phyloP scores from a whole-genome alignment of 2,797 vertebrate species.

The Eleutherodactylus coqui region DNA sequence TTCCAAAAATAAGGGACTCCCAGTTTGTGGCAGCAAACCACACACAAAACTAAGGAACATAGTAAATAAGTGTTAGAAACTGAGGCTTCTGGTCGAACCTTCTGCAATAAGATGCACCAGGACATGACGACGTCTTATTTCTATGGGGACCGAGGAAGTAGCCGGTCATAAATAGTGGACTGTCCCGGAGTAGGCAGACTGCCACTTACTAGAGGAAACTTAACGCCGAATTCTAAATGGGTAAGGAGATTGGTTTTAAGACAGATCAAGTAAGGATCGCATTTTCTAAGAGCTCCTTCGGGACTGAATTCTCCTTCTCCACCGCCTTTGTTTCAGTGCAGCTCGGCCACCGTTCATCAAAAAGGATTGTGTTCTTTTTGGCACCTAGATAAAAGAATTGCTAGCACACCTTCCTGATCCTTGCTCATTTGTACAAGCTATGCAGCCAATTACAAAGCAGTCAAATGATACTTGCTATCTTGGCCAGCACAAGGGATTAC shows the following conservation, averaged over 20 bases:
- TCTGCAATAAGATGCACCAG: neutral
- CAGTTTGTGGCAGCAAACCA: neutral
- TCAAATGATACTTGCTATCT: conserved; percentile 38
- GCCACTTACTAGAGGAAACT: neutral
- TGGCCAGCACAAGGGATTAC: neutral
- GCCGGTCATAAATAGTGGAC: neutral
- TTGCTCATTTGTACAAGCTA: conserved; percentile 8
- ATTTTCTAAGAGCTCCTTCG: neutral
- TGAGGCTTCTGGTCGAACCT: neutral
- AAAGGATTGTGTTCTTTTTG: conserved; percentile 37
- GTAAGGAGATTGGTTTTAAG: neutral
- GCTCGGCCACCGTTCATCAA: neutral
- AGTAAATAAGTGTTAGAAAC: neutral
- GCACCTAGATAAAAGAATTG: conserved; percentile 28
- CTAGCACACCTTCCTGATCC: neutral
- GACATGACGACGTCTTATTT: neutral
- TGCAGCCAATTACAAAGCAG: conserved; percentile 48
- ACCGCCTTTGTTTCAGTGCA: conserved; percentile 15
- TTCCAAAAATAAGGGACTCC: neutral
- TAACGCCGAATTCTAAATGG: neutral
- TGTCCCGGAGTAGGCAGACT: neutral
- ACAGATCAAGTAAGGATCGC: neutral
- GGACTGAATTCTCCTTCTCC: neutral
- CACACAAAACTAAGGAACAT: neutral
- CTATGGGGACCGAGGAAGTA: neutral